Conservation (phyloP, 2,888 invertebrate species). For the Acanthosoma haemorrhoidale region DNA sequence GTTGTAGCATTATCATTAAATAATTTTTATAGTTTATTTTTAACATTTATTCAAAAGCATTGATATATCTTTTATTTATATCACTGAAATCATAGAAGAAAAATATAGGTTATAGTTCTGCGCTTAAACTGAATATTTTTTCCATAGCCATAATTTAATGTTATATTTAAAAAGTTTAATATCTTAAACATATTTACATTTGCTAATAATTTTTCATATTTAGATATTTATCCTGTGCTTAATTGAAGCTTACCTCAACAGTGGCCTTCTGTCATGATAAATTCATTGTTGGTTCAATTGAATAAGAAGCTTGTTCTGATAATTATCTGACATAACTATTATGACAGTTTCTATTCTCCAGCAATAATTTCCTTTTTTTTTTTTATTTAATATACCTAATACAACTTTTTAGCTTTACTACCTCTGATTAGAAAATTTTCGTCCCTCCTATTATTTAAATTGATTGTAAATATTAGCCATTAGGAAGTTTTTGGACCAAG, state of each 20-base stretch:
- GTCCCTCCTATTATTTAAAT: neutral
- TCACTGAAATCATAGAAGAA: too few species aligned
- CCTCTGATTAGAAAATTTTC: neutral
- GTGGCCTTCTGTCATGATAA: too few species aligned
- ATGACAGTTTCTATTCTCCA: neutral
- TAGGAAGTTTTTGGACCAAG: constrained; percentile 28
- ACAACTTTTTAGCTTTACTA: neutral
- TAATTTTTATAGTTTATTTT: neutral
- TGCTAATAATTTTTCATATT: neutral
- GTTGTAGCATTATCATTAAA: neutral
- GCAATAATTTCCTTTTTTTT: neutral
- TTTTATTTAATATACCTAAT: neutral
- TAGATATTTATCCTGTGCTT: neutral
- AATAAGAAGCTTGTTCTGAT: neutral
- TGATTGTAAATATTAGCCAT: constrained; percentile 5
- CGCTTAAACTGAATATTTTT: too few species aligned
- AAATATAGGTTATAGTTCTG: too few species aligned
- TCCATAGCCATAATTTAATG: too few species aligned
- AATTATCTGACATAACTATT: too few species aligned
- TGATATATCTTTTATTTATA: neutral
- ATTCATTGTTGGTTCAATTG: too few species aligned
- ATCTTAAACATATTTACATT: neutral
- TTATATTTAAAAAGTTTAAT: neutral
- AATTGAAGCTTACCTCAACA: constrained; percentile 2
- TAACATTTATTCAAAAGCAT: neutral